These are phyloP conservation scores for Rousettus madagascariensis DNA, from an alignment of 2,797 vertebrate species.

Conservation along the genomic window DNA sequence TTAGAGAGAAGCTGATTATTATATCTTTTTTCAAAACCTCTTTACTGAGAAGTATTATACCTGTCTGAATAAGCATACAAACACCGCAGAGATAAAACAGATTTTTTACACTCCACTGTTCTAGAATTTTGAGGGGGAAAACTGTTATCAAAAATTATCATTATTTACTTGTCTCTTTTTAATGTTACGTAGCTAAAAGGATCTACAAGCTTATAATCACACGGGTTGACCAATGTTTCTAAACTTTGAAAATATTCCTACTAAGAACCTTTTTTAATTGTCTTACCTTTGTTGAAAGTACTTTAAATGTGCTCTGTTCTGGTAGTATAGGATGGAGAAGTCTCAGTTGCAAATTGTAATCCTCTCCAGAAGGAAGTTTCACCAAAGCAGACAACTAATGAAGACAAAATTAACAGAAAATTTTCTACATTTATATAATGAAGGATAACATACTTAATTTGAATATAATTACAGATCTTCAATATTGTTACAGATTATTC, in stretches of 20 bases:
- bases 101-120: background rate
- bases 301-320: constrained; percentile 94
- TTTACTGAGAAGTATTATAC: background rate
- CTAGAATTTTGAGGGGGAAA: background rate
- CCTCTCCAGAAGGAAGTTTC: constrained; percentile 90
- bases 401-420: constrained; percentile 66
- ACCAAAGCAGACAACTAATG: constrained; percentile 89
- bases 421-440: constrained; percentile 32
- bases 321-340: constrained; percentile 92
- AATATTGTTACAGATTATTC: background rate
- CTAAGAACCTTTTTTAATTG: constrained; percentile 56
- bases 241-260: constrained; percentile 44
- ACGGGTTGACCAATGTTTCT: background rate
- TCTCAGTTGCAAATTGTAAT: constrained; percentile 89
- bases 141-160: background rate
- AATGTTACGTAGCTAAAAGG: background rate
- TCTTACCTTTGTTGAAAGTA: constrained; percentile 95
- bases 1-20: background rate
- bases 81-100: background rate
- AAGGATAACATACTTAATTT: background rate
- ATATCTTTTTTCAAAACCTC: background rate
- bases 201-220: background rate
- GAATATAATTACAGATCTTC: background rate
- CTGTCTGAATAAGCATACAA: background rate
- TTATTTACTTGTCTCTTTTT: background rate